Conservation (phyloP, 2,113 vertebrate genomes). For the Nicator chloris region DNA sequence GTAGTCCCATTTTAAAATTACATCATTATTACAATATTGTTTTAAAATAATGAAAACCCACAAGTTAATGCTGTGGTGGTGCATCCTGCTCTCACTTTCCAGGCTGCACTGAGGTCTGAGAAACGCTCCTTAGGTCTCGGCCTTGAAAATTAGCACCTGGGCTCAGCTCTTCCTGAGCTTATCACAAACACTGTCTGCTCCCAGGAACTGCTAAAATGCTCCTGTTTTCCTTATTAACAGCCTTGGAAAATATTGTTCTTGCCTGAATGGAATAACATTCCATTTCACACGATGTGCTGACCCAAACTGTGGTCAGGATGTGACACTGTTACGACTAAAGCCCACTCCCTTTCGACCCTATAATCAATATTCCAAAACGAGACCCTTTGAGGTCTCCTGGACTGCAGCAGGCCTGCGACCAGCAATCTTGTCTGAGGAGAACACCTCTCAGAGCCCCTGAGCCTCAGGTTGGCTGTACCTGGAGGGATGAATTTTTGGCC, state of each 20-base stretch:
- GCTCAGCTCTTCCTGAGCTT: accelerated
- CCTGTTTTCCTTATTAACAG: background rate
- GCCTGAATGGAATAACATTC: background rate
- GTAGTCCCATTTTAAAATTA: background rate
- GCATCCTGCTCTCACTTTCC: accelerated
- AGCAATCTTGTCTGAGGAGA: background rate
- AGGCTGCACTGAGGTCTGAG: background rate
- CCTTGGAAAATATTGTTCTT: background rate
- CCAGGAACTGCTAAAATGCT: background rate
- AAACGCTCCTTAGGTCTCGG: accelerated
- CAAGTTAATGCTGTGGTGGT: background rate
- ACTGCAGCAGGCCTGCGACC: accelerated
- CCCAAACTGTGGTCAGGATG: background rate
- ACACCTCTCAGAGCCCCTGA: background rate
- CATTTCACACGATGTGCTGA: accelerated
- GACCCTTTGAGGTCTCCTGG: too few species aligned
- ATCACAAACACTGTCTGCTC: background rate
- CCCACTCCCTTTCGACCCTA: accelerated
- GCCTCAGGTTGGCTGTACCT: too few species aligned
- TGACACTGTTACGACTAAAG: background rate
- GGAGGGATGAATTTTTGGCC: background rate
- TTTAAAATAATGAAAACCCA: background rate
- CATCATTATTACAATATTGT: background rate
- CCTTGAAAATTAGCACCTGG: background rate
- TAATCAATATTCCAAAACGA: background rate